Evolutionary conservation across 2,888 invertebrate genomes (phyloP).

Genomic region (Caenorhabditis japonica): DNA sequence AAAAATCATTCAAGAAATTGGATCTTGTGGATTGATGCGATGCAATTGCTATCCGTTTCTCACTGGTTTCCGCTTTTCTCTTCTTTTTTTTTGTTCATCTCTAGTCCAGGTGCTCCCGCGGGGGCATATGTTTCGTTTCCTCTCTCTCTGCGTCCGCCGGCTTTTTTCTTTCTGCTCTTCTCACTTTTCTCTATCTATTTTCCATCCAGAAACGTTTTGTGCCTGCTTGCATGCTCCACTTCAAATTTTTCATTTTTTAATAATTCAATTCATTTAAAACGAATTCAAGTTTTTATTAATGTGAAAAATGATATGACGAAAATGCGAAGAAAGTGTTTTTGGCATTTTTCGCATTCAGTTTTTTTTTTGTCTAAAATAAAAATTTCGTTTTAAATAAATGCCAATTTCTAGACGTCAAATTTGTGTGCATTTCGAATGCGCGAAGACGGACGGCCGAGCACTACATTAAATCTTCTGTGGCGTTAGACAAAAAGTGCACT

Average conservation of each 20-base stretch:
- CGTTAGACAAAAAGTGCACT: constrained; percentile 20
- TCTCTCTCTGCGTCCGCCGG: constrained; percentile 3
- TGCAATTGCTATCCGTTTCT: neutral
- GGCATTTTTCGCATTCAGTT: too few species aligned
- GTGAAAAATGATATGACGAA: too few species aligned
- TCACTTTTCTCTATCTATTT: constrained; percentile 8
- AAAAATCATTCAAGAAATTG: too few species aligned
- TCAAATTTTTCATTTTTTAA: too few species aligned
- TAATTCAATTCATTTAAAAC: too few species aligned
- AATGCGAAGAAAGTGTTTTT: too few species aligned
- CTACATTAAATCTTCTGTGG: neutral
- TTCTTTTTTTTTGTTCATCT: constrained; percentile 1
- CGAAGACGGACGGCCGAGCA: constrained; percentile 1
- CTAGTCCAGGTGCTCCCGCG: neutral
- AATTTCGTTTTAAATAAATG: too few species aligned
- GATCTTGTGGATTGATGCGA: too few species aligned
- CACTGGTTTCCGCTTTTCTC: neutral
- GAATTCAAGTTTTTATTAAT: too few species aligned
- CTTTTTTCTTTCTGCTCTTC: neutral
- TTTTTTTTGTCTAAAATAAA: too few species aligned
- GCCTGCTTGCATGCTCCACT: too few species aligned
- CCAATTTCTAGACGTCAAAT: too few species aligned
- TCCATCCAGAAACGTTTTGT: neutral
- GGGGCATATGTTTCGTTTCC: constrained; percentile 11
- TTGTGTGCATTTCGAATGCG: constrained; percentile 44